Conservation (phyloP, 2,797 vertebrate species). For the Squalus acanthias region DNA sequence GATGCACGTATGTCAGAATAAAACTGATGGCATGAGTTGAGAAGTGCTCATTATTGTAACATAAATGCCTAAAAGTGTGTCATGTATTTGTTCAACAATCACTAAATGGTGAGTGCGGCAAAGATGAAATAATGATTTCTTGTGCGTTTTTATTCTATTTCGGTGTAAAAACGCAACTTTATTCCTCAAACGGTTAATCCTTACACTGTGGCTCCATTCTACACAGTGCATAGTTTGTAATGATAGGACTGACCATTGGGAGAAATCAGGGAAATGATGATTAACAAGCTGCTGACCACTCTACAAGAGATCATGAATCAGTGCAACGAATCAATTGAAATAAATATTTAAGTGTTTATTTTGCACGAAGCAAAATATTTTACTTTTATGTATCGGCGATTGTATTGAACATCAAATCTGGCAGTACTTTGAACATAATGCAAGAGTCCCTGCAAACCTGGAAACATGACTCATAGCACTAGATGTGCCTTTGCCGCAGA, state of each 20-base stretch:
- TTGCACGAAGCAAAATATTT: conserved; percentile 22
- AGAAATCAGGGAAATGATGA: conserved; percentile 37
- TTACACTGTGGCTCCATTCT: background rate
- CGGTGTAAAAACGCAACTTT: background rate
- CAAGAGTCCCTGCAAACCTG: background rate
- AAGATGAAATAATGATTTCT: background rate
- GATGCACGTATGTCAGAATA: background rate
- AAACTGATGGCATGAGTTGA: background rate
- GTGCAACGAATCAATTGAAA: conserved; percentile 33
- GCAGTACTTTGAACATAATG: background rate
- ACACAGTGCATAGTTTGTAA: background rate
- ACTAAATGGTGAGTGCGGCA: background rate
- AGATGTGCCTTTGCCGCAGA: conserved; percentile 4
- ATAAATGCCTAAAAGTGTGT: background rate
- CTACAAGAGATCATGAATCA: conserved; percentile 35
- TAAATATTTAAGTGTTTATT: conserved; percentile 37
- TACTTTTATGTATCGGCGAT: conserved; percentile 18
- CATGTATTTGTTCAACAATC: background rate
- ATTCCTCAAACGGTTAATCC: background rate
- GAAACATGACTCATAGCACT: background rate
- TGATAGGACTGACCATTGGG: conserved; percentile 31
- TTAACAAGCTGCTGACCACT: conserved; percentile 36
- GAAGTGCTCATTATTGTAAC: background rate
- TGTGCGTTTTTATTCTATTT: no score
- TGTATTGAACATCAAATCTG: conserved; percentile 26